Evolutionary conservation across 2,888 invertebrate genomes (phyloP).

Genomic region (Mechanitis messenoides): DNA sequence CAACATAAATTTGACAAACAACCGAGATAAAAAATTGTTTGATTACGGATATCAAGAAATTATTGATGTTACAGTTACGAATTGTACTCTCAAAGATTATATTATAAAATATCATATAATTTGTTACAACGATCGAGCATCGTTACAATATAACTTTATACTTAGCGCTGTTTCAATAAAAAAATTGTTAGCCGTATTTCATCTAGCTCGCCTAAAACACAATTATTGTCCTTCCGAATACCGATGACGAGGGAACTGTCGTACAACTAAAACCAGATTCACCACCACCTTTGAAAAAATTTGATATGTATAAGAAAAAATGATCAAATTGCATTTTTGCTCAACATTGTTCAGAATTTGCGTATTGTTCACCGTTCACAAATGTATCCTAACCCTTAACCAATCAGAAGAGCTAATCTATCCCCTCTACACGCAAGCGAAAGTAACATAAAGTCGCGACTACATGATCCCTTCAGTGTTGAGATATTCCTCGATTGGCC

Average conservation of each 20-base stretch:
- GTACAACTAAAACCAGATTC: slow-evolving; percentile 19
- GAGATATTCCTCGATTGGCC: slow-evolving; percentile 71
- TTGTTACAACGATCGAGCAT: background rate
- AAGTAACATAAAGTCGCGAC: slow-evolving; percentile 44
- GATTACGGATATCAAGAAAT: slow-evolving; percentile 42
- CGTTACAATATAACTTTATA: background rate
- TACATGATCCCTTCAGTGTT: slow-evolving; percentile 65
- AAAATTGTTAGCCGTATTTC: background rate
- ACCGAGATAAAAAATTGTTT: slow-evolving; percentile 63
- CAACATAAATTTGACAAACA: slow-evolving; percentile 74
- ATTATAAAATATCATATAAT: background rate
- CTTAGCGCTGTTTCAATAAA: slow-evolving; percentile 4
- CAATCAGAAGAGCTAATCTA: slow-evolving; percentile 16
- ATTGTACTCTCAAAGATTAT: slow-evolving; percentile 2
- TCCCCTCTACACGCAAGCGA: slow-evolving; percentile 17
- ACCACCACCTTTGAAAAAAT: slow-evolving; percentile 16
- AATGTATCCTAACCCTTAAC: slow-evolving; percentile 13
- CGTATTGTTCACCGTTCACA: slow-evolving; percentile 45
- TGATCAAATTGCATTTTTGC: slow-evolving; percentile 42
- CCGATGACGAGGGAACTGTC: slow-evolving; percentile 7
- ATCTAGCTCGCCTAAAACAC: slow-evolving; percentile 14
- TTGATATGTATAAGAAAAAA: slow-evolving; percentile 67
- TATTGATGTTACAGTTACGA: background rate
- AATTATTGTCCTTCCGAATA: slow-evolving; percentile 23
- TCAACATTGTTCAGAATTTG: slow-evolving; percentile 33